Evolutionary conservation across 2,113 vertebrate genomes (phyloP).

Genomic region (Oncorhynchus tshawytscha): DNA sequence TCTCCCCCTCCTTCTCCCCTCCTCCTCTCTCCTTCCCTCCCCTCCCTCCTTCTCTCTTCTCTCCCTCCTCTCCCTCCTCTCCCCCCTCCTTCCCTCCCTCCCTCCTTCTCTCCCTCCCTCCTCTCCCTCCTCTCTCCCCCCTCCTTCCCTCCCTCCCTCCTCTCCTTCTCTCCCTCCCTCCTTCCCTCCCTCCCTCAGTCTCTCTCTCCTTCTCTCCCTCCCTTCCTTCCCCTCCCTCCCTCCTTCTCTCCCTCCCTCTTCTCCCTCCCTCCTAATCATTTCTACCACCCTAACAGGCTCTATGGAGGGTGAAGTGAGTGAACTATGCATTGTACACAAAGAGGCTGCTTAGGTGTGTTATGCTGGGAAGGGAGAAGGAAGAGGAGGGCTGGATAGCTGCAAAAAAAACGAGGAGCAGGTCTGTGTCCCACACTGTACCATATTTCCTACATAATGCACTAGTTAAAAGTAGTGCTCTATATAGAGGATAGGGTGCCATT

Average conservation of each 20-base stretch:
- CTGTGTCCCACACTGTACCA: conserved; percentile 24
- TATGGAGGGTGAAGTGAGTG: conserved; percentile 13
- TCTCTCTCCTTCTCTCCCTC: too few species aligned
- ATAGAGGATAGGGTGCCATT: too few species aligned
- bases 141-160: conserved; percentile 46
- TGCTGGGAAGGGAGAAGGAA: not conserved
- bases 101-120: conserved; percentile 41
- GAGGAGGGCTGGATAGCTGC: conserved; percentile 27
- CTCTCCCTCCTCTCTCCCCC: conserved; percentile 59
- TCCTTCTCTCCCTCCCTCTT: not conserved
- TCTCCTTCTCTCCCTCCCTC: conserved; percentile 55
- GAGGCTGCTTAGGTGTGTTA: conserved; percentile 17
- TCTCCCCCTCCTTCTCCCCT: too few species aligned
- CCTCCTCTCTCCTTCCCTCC: not conserved
- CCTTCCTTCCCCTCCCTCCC: too few species aligned
- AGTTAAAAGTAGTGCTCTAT: too few species aligned
- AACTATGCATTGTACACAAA: conserved; percentile 45
- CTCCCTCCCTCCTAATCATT: conserved; percentile 43
- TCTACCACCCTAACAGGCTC: conserved; percentile 31
- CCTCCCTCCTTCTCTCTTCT: conserved; percentile 59
- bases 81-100: conserved; percentile 49
- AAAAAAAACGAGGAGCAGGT: conserved; percentile 63
- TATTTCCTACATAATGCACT: too few species aligned
- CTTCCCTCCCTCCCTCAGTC: too few species aligned
- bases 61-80: too few species aligned